phyloP scores from a whole-genome alignment of 2,888 invertebrate genomes.

The Agrilus mali region DNA sequence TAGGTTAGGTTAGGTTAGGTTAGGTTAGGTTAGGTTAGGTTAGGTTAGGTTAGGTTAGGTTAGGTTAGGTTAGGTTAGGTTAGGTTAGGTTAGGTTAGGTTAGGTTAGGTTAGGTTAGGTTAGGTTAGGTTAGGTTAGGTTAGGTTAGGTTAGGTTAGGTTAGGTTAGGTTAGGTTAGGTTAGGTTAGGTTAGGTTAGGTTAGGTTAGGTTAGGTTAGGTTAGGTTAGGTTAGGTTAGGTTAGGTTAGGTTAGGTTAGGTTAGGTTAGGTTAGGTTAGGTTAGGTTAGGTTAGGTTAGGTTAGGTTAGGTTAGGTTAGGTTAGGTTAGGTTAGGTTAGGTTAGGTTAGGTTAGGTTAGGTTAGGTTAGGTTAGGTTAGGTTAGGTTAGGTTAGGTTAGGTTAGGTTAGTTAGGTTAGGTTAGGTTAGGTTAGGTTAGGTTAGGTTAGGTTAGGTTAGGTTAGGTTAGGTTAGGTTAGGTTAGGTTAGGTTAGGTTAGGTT shows the following conservation, averaged over 20 bases:
- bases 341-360: conserved; percentile 3
- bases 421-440: conserved; percentile 7
- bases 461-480: conserved; percentile 9
- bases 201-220: conserved; percentile 6
- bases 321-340: conserved; percentile 3
- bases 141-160: conserved; percentile 10
- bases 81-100: conserved; percentile 11
- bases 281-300: not conserved
- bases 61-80: conserved; percentile 7
- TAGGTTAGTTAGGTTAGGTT: conserved; percentile 3
- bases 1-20: conserved; percentile 8
- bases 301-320: too few species aligned
- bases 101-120: conserved; percentile 11
- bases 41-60: conserved; percentile 9
- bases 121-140: conserved; percentile 11
- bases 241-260: not conserved
- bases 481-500: conserved; percentile 7
- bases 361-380: not conserved
- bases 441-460: conserved; percentile 9
- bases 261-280: too few species aligned
- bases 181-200: conserved; percentile 8
- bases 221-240: conserved; percentile 7
- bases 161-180: conserved; percentile 11
- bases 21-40: conserved; percentile 9
- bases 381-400: conserved; percentile 4